phyloP scores from a whole-genome alignment of 2,113 vertebrate genomes.

The Amphiprion percula region DNA sequence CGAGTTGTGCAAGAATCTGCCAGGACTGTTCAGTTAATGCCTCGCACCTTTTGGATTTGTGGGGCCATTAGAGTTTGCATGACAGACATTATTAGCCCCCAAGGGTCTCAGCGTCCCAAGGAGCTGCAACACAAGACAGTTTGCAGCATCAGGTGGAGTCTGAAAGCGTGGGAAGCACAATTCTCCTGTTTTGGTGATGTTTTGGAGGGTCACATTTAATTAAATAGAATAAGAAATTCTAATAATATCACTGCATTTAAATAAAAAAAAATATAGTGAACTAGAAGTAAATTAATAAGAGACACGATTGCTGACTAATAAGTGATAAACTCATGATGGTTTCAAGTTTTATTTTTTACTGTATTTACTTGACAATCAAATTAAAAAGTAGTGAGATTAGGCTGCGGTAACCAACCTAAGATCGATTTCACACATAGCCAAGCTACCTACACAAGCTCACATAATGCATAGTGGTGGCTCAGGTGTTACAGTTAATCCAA shows the following conservation, averaged over 20 bases:
- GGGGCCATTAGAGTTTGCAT: background rate
- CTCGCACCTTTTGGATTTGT: conserved; percentile 45
- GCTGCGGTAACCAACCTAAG: no score
- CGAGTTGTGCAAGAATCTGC: conserved; percentile 31
- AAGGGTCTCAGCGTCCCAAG: background rate
- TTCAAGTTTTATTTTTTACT: no score
- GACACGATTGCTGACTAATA: no score
- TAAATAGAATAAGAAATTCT: background rate
- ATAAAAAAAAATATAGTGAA: no score
- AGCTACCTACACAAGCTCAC: background rate
- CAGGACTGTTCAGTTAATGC: conserved; percentile 14
- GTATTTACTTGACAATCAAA: no score
- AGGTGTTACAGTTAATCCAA: conserved; percentile 74
- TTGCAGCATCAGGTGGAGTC: conserved; percentile 25
- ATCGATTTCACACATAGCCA: no score
- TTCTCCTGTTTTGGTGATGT: background rate
- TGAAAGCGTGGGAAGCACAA: background rate
- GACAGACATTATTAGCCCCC: conserved; percentile 38
- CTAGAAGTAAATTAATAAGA: no score
- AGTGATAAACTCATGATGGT: no score
- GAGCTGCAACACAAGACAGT: conserved; percentile 1
- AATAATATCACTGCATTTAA: no score
- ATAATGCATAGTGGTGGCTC: conserved; percentile 35
- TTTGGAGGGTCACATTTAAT: background rate
- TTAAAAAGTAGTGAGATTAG: no score